Percentiles rank a stretch among this genome's conserved stretches.
phyloP scores from a whole-genome alignment of 2,888 invertebrate species.

The Drosophila ochracea region DNA sequence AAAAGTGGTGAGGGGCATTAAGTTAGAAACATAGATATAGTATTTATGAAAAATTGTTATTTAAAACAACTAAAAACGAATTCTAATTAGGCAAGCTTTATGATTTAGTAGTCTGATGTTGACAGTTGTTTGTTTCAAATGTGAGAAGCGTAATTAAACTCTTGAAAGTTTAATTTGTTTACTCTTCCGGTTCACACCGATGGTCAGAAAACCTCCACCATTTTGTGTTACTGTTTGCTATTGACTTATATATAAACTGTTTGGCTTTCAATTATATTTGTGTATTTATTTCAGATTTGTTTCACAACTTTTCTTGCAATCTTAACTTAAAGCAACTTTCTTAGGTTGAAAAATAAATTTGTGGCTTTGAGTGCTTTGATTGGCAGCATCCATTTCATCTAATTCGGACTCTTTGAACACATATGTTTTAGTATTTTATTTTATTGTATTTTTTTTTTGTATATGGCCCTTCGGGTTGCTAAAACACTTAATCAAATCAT shows the following conservation, averaged over 20 bases:
- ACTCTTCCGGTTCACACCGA: too few species aligned
- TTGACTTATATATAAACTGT: neutral
- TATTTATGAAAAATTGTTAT: neutral
- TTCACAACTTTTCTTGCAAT: neutral
- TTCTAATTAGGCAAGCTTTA: neutral
- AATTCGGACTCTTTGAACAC: neutral
- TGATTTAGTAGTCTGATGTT: neutral
- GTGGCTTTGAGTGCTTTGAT: neutral
- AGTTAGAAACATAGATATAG: neutral
- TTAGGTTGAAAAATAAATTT: neutral
- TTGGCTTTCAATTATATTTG: neutral
- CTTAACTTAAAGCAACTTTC: neutral
- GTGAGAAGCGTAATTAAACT: neutral
- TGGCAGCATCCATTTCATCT: conserved; percentile 1
- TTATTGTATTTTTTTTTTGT: conserved; percentile 10
- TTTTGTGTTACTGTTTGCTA: neutral
- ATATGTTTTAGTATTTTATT: neutral
- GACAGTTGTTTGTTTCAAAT: neutral
- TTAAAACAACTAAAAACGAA: neutral
- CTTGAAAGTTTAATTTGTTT: neutral
- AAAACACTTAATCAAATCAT: conserved; percentile 72
- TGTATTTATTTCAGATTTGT: neutral
- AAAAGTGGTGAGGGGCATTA: too few species aligned
- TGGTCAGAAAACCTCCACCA: neutral
- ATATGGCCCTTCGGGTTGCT: conserved; percentile 2